Conservation (phyloP, 1,140 invertebrate species). For the Zaprionus davidi region DNA sequence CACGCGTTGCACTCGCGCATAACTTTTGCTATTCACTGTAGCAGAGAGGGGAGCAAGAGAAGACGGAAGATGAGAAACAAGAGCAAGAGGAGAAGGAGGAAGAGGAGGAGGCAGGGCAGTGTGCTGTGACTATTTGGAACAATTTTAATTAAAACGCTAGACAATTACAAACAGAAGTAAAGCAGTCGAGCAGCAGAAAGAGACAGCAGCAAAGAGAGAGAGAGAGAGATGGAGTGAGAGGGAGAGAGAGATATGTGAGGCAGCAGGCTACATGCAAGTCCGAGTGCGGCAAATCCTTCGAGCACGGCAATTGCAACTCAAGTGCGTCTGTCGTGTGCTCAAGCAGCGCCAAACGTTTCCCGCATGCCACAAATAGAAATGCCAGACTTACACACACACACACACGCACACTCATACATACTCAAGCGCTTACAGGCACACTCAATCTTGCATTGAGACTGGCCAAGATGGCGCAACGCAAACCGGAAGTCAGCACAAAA, state of each 20-base stretch:
- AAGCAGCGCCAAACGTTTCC: constrained; percentile 58
- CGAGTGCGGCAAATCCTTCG: constrained; percentile 19
- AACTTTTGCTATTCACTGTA: constrained; percentile 26
- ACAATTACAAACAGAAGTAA: constrained; percentile 67
- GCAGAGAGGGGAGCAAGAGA: background rate
- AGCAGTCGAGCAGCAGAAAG: constrained; percentile 10
- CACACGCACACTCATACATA: constrained; percentile 2
- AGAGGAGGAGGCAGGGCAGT: background rate
- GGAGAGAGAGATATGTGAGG: background rate
- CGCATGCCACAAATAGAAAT: constrained; percentile 56
- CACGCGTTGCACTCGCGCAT: constrained; percentile 50
- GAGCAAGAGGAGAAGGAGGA: background rate
- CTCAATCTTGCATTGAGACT: constrained; percentile 36
- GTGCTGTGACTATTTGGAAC: constrained; percentile 68
- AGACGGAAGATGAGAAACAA: too few species aligned
- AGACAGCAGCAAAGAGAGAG: constrained; percentile 26
- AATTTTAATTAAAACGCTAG: constrained; percentile 81
- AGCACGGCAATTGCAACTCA: constrained; percentile 48
- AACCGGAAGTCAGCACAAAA: constrained; percentile 50
- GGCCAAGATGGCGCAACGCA: constrained; percentile 43
- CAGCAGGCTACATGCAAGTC: constrained; percentile 3
- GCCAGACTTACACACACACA: constrained; percentile 24
- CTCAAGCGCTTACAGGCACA: constrained; percentile 13
- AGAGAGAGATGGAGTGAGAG: constrained; percentile 6
- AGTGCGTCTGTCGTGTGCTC: constrained; percentile 67